Evolutionary conservation across 2,888 invertebrate genomes (phyloP), one percentile per base, ranked within the genome.

Genomic region (Zootermopsis nevadensis): DNA sequence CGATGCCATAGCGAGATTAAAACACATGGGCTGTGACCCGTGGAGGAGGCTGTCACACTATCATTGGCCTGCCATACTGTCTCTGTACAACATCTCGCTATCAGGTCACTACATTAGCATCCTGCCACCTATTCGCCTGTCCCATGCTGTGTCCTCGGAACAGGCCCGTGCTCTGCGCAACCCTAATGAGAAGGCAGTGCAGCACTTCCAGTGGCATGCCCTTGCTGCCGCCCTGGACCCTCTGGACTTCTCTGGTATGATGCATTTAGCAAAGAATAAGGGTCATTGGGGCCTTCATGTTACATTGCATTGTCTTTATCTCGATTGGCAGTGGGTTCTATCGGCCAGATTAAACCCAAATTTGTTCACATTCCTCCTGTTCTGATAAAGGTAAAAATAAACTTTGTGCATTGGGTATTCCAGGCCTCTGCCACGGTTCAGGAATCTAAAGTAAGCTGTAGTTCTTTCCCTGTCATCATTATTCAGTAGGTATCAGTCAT

Each of bases 1-100:
- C 0, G 92, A 91, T 80, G 92, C 93, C 85, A 86, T 93, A 83
- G 90, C 91, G 79, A 92, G 92, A 86, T 87, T 94, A 79, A 91
- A 91, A 84, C 93, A 93, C 86, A 89, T 92, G 0, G 92, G 93
- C 85, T 93, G 92, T 87, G 91, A 91, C 10, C 91, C 91, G 22
- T 91, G 91, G 90, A 89, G 91, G 87, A 93, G 94, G 86, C 89
- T 96, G 35, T 94, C 95, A 0, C 92, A 94, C 27, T 94, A 95
- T 87, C 98, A 99, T 89, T 99, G 99, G 99, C 95, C 97, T 8
- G 93, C 95, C 0, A 93, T 99, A 83, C 93, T 99, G 87, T 94
- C 95, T 2, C 95, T 96, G 89, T 99, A 99, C 90, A 99, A 99
- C 89, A 94, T 98, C 86, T 96, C 97, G 2, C 89, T 98, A 35